Base-by-base conservation (phyloP, 1,140 invertebrate species). In the Mylabris phalerata region DNA sequence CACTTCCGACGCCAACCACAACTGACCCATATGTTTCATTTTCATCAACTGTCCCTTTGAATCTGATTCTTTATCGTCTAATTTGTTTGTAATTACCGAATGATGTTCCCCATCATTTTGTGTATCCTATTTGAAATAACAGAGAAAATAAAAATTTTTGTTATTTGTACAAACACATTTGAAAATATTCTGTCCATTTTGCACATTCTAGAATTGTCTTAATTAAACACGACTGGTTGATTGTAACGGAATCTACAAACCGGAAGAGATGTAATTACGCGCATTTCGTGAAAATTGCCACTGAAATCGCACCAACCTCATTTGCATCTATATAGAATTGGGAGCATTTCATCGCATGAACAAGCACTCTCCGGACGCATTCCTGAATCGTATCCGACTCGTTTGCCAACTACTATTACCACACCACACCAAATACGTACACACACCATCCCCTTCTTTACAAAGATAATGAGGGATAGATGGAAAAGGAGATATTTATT, bases 1-100 rank as follows among this genome's bases (percentile, higher is more conserved):
- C 6, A 84, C 79, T 70, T 82, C 78, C 0, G 78, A 77, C 4
- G 77, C 73, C 50, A 82, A 65, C 80, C 80, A 82, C 40, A 82
- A 67, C 42, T 77, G 75, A 2, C 80, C 80, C 65, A 82, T 74
- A 13, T 78, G 76, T 39, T 77, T 77, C 66, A 80, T 75, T 32
- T 77, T 77, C 57, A 77, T 73, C 9, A 81, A 51, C 55, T 73
- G 69, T 3, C 67, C 64, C 38, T 64, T 64, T 43, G 67, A 38
- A 67, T 73, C 49, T 26, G 75, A 73, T 50, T 73, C 75, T 47
- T 73, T 76, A 13, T 65, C 75, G 55, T 50, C 13, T 4, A 46
- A 49, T n/a, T 50, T 57, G 19, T 44, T 43, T 6, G 9, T 54
- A 48, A 41, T 60, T 26, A 74, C 79, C 41, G 13, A n/a, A 10